These are phyloP conservation scores for Potorous gilbertii DNA, from an alignment of 2,797 vertebrate species.

Conservation along the genomic window DNA sequence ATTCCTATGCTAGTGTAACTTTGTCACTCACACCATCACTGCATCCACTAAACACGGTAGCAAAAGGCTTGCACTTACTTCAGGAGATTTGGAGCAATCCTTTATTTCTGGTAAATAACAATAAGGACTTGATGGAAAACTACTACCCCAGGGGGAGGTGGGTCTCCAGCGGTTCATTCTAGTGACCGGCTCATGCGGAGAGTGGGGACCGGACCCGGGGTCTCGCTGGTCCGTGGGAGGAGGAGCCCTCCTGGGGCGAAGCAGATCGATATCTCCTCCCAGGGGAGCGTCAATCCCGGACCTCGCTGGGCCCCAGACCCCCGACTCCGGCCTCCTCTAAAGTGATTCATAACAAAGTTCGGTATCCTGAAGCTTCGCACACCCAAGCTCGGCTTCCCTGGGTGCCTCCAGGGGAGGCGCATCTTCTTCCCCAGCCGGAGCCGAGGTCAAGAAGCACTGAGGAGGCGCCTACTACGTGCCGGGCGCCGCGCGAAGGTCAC, in stretches of 20 bases:
- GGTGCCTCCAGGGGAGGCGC: neutral
- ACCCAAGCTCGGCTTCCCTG: neutral
- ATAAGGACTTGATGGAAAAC: neutral
- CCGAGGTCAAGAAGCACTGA: neutral
- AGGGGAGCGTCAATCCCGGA: no score
- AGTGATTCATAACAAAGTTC: neutral
- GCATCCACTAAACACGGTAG: neutral
- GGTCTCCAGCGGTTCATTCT: no score
- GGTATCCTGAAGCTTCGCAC: neutral
- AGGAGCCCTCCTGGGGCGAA: neutral
- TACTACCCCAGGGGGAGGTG: no score
- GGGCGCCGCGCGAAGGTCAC: neutral
- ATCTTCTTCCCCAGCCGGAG: neutral
- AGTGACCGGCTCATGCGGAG: neutral
- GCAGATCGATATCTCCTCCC: no score
- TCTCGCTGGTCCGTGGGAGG: neutral
- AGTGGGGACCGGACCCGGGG: neutral
- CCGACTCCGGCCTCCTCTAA: neutral
- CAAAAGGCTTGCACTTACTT: neutral
- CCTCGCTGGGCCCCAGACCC: no score
- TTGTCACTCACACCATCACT: neutral
- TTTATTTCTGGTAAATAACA: neutral
- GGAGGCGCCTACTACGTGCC: neutral
- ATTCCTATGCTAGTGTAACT: neutral
- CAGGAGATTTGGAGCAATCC: neutral